Conservation (phyloP, 2,797 vertebrate species). For the Silurus lanzhouensis region DNA sequence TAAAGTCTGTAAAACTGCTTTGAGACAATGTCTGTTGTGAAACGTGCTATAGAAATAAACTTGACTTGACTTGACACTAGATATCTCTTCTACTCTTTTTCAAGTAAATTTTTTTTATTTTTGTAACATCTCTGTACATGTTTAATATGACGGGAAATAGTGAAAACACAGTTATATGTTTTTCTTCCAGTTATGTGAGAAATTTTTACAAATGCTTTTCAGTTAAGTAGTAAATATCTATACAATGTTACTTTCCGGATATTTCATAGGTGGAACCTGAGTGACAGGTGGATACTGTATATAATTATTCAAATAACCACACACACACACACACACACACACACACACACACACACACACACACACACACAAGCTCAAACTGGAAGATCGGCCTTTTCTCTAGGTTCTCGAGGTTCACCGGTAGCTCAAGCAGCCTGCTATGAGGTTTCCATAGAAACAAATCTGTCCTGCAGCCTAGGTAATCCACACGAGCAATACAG, state of each 20-base stretch:
- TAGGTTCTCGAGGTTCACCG: constrained; percentile 59
- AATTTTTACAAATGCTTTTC: not conserved
- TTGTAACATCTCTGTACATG: not conserved
- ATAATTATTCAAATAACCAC: constrained; percentile 31
- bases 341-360: not conserved
- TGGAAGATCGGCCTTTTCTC: constrained; percentile 34
- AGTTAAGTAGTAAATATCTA: not conserved
- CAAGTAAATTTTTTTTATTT: not conserved
- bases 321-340: not conserved
- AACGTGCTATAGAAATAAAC: no score
- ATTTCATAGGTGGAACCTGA: constrained; percentile 32
- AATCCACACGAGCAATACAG: constrained; percentile 59
- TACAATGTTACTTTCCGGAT: not conserved
- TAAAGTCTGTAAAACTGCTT: no score
- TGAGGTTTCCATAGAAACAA: constrained; percentile 78
- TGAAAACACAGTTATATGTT: not conserved
- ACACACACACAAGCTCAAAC: constrained; percentile 33
- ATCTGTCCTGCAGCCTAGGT: constrained; percentile 74
- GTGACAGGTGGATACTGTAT: constrained; percentile 17
- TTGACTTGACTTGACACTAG: no score
- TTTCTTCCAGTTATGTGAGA: not conserved
- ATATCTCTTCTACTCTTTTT: not conserved
- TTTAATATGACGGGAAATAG: not conserved
- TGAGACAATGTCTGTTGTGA: no score
- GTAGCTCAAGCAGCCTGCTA: constrained; percentile 72